Percentiles rank a stretch among this genome's conserved stretches.
phyloP scores from a whole-genome alignment of 30 jellyfish, hydroid and myxozoan species.

The Turritopsis rubra region DNA sequence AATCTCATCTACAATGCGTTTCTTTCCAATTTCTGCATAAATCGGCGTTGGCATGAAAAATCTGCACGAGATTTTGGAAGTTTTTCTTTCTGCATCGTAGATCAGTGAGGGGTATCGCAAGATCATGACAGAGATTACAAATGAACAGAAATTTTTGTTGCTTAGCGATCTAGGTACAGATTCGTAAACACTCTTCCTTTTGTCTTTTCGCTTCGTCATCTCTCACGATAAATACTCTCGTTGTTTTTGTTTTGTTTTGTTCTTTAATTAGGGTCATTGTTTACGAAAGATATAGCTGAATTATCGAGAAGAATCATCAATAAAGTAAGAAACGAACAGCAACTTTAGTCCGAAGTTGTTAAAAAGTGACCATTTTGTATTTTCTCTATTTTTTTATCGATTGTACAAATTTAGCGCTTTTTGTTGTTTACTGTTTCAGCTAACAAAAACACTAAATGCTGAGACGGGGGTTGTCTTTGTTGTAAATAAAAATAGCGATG shows the following conservation, averaged over 20 bases:
- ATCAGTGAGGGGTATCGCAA: conserved; percentile 19
- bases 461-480: conserved; percentile 76
- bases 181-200: too few relatives aligned
- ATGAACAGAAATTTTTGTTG: conserved; percentile 26
- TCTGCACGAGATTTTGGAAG: not conserved
- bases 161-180: conserved; percentile 41
- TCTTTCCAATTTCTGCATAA: too few relatives aligned
- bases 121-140: conserved; percentile 38
- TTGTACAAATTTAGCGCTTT: not conserved
- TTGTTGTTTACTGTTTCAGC: too few relatives aligned
- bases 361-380: too few relatives aligned
- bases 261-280: conserved; percentile 23
- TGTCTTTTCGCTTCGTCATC: too few relatives aligned
- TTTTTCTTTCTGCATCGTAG: conserved; percentile 27
- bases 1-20: too few relatives aligned
- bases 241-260: not conserved
- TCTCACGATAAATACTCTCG: not conserved
- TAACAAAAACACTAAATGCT: conserved; percentile 60
- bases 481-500: conserved; percentile 59
- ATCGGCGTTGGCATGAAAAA: too few relatives aligned
- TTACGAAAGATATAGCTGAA: conserved; percentile 39
- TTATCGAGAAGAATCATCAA: conserved; percentile 35
- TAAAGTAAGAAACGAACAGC: conserved; percentile 32
- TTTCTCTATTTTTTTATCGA: too few relatives aligned
- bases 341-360: too few relatives aligned